Evolutionary conservation across 2,888 invertebrate species (phyloP), one percentile per base, ranked within the genome.

Genomic region (Coenonympha glycerion): DNA sequence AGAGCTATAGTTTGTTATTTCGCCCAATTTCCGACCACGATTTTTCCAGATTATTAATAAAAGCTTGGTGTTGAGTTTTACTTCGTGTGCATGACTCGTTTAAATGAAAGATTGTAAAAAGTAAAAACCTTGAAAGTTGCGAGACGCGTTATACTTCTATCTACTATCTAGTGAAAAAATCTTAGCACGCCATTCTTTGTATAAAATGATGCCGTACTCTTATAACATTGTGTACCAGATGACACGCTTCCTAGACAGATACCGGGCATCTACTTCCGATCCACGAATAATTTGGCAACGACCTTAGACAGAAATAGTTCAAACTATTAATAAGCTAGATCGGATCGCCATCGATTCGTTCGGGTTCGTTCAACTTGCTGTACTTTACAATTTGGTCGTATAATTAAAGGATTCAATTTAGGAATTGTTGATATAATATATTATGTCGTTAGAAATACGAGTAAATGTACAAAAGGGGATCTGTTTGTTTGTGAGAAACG

Each of bases 231-330:
- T 44, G 19, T 33, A 21, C 13, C 21, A 22, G 31, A 44, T 31
- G 15, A 44, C 31, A 22, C 19, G 34, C 45, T 42, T 55, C 46
- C 21, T 46, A 15, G 42, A 44, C 52, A 42, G 22, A 50, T 50
- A 47, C 42, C 52, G 39, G 22, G 50, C 49, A 47, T 42, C 42
- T 62, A 74, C 77, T 81, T 82, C 82, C 82, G 79, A 76, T 68
- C 60, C 64, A 68, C 61, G 67, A 74, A 84, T 78, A 76, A 69
- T 79, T 82, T 84, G 82, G 83, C 83, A 77, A 65, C 66, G 64
- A 58, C 63, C 57, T 59, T 62, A 68, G 68, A 59, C 65, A 54
- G 63, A 69, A 76, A 80, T 77, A 74, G 53, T 68, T 40, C n/a
- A 52, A 31, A 28, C 59, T 79, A 77, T 73, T 69, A 80, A 69